Evolutionary conservation across 2,888 invertebrate species (phyloP).

Genomic region (Parascotia fuliginaria): DNA sequence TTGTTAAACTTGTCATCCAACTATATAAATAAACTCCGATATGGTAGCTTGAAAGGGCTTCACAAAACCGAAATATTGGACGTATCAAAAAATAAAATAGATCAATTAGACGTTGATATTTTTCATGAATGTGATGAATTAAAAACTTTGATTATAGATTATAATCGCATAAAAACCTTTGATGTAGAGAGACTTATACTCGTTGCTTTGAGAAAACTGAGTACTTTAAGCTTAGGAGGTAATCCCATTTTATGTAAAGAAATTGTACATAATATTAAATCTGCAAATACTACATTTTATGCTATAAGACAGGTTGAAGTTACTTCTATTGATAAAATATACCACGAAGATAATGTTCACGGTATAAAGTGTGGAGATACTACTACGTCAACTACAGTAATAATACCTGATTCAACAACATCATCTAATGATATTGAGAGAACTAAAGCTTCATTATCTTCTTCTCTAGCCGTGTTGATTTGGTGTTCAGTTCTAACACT

Average conservation of each 20-base stretch:
- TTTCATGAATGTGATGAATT: conserved; percentile 74
- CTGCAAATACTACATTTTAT: conserved; percentile 46
- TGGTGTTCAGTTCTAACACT: conserved; percentile 51
- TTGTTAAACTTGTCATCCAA: conserved; percentile 70
- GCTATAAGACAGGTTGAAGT: conserved; percentile 56
- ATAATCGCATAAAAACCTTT: conserved; percentile 66
- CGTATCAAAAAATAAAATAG: conserved; percentile 68
- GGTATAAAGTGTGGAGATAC: conserved; percentile 73
- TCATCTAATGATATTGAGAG: background rate
- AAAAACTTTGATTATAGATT: conserved; percentile 67
- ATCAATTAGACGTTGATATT: conserved; percentile 62
- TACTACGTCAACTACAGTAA: conserved; percentile 17
- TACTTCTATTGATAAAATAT: conserved; percentile 72
- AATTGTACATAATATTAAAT: conserved; percentile 61
- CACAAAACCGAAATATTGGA: conserved; percentile 67
- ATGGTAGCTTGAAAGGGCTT: conserved; percentile 70
- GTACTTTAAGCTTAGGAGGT: conserved; percentile 69
- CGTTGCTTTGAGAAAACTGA: conserved; percentile 57
- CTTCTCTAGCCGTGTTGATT: conserved; percentile 35
- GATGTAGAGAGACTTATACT: conserved; percentile 64
- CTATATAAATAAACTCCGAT: conserved; percentile 58
- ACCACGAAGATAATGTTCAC: conserved; percentile 76
- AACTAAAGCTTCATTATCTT: conserved; percentile 12
- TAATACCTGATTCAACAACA: background rate
- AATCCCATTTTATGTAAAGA: conserved; percentile 74